phyloP scores from a whole-genome alignment of 2,888 invertebrate species.

The Stenoptilia bipunctidactyla region DNA sequence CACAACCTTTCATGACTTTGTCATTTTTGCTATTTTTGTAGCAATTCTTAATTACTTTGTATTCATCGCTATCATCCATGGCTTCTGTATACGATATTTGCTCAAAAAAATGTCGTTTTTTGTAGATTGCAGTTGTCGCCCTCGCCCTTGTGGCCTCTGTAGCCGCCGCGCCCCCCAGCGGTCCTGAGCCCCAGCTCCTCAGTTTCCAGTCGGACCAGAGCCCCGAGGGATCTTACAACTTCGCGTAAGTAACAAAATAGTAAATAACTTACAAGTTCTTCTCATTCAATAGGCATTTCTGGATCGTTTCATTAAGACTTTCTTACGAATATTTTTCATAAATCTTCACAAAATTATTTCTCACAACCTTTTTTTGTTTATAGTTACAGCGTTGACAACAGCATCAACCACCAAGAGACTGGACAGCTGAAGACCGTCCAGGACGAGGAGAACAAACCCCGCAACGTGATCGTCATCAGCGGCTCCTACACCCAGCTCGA shows the following conservation, averaged over 20 bases:
- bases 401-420: constrained; percentile 51
- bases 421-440: constrained; percentile 49
- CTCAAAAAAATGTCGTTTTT: constrained; percentile 12
- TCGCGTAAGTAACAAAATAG: constrained; percentile 22
- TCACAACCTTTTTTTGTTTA: too few species aligned
- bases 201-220: constrained; percentile 26
- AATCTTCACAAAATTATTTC: too few species aligned
- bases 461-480: constrained; percentile 65
- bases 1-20: too few species aligned
- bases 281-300: too few species aligned
- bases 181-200: constrained; percentile 20
- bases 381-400: constrained; percentile 69
- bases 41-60: too few species aligned
- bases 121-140: constrained; percentile 31
- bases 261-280: too few species aligned
- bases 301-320: too few species aligned
- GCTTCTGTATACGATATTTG: too few species aligned
- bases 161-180: constrained; percentile 26
- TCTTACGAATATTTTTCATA: too few species aligned
- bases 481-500: constrained; percentile 37
- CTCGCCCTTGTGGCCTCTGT: constrained; percentile 42
- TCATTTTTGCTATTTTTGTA: too few species aligned
- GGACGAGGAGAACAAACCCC: constrained; percentile 71
- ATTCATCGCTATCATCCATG: too few species aligned
- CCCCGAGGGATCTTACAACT: constrained; percentile 37